phyloP scores from a whole-genome alignment of 1,140 invertebrate genomes.

The Drosophila parvula region DNA sequence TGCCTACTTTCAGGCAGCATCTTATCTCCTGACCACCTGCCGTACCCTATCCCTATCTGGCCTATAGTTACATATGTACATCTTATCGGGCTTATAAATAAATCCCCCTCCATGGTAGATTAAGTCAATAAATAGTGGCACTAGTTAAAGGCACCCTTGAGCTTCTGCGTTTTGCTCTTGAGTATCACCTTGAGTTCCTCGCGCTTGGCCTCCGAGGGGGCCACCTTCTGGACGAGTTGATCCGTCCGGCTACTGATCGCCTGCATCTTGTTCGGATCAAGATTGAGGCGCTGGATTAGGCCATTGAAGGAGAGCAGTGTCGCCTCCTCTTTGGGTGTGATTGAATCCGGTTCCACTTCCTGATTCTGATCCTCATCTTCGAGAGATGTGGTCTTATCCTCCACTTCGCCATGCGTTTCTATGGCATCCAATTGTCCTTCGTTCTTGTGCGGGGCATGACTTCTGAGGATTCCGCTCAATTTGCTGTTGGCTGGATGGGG shows the following conservation, averaged over 20 bases:
- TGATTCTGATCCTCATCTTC: neutral
- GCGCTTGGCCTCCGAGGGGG: conserved; percentile 48
- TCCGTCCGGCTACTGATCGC: conserved; percentile 53
- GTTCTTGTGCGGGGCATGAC: neutral
- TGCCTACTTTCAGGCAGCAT: too few relatives aligned
- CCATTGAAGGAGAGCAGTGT: conserved; percentile 13
- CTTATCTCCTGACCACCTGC: neutral
- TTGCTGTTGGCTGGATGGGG: neutral
- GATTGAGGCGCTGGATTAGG: conserved; percentile 49
- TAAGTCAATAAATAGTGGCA: too few relatives aligned
- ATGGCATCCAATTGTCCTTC: neutral
- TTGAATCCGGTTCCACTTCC: neutral
- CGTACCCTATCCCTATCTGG: neutral
- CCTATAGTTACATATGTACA: neutral
- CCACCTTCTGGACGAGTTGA: conserved; percentile 56
- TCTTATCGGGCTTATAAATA: neutral
- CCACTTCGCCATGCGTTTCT: neutral
- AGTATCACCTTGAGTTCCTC: conserved; percentile 58
- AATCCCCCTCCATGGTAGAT: neutral
- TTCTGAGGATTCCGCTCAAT: conserved; percentile 3
- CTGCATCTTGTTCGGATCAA: conserved; percentile 48
- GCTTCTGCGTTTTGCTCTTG: conserved; percentile 64
- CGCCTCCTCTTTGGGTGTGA: neutral
- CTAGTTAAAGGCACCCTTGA: conserved; percentile 67
- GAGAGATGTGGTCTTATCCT: neutral